phyloP scores from a whole-genome alignment of 1,140 invertebrate genomes.

The Dinoponera quadriceps region DNA sequence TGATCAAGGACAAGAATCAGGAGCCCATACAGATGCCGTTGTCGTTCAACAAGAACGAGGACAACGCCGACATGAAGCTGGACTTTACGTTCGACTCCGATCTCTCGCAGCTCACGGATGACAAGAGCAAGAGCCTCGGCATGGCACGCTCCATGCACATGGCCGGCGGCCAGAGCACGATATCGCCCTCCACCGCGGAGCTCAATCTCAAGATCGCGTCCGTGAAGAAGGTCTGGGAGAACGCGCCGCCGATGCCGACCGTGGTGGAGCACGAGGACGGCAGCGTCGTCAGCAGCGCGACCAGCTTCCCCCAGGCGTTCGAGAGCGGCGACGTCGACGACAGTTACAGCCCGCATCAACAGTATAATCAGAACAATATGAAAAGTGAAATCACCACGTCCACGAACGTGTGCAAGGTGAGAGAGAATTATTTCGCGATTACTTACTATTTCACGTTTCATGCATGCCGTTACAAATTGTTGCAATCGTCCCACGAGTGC shows the following conservation, averaged over 20 bases:
- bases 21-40: conserved; percentile 88
- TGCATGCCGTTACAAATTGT: conserved; percentile 62
- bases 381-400: conserved; percentile 85
- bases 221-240: conserved; percentile 96
- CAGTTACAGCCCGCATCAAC: conserved; percentile 85
- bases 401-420: conserved; percentile 91
- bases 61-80: conserved; percentile 94
- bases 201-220: conserved; percentile 97
- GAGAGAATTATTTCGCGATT: conserved; percentile 80
- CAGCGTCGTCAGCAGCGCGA: conserved; percentile 84
- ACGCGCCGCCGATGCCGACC: conserved; percentile 88
- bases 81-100: conserved; percentile 95
- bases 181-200: conserved; percentile 92
- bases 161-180: conserved; percentile 87
- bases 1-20: conserved; percentile 85
- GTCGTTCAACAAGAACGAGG: conserved; percentile 89
- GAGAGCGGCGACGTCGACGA: conserved; percentile 86
- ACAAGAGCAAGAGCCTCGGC: conserved; percentile 89
- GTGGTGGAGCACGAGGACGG: conserved; percentile 89
- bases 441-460: conserved; percentile 62
- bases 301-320: conserved; percentile 85
- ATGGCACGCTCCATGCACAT: conserved; percentile 89
- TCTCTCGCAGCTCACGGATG: conserved; percentile 91
- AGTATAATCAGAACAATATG: conserved; percentile 84
- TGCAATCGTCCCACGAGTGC: conserved; percentile 19